Evolutionary conservation across 2,888 invertebrate species (phyloP), one percentile per base, ranked within the genome.

Genomic region (Drosophila atripex): DNA sequence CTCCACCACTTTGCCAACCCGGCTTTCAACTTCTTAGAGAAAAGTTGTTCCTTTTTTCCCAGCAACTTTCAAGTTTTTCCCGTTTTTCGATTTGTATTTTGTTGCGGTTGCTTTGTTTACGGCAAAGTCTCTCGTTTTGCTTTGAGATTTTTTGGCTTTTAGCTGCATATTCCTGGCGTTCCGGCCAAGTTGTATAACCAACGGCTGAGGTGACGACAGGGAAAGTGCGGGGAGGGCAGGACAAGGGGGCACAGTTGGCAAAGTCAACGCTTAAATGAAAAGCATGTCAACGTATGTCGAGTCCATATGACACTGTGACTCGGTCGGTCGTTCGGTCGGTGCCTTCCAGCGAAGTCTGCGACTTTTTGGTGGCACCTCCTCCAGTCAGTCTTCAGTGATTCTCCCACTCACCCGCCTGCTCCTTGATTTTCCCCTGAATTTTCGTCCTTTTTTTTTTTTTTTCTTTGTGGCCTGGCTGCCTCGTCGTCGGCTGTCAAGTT

Each of bases 191-290:
- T 63, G 66, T 45, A 45, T 45, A 66, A 45, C 43, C 51, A 39
- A 57, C 38, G 32, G 50, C 57, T 38, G 49, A 71, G 71, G 68
- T 61, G 71, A 54, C 18, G 68, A 65, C 56, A 60, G 47, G 9
- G 9, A 12, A 32, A 21, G n/a, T n/a, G 18, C 3, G 21, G 51
- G 9, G 35, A 14, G 25, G 21, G 28, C 43, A 52, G 39, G 45
- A 45, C 47, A 64, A 52, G 72, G 69, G 69, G 69, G 53, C 68
- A 60, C 71, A 74, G 72, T 72, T 78, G 79, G 72, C 71, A 52
- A 64, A 77, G 71, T 83, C 78, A 79, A 64, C 74, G 76, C 52
- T 64, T 45, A 78, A 85, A 85, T 76, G 82, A 77, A 74, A 74
- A 59, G 58, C 77, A 69, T 78, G 75, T 72, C 87, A 84, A 73